Conservation (phyloP, 2,888 invertebrate species). For the Lycaena phlaeas region DNA sequence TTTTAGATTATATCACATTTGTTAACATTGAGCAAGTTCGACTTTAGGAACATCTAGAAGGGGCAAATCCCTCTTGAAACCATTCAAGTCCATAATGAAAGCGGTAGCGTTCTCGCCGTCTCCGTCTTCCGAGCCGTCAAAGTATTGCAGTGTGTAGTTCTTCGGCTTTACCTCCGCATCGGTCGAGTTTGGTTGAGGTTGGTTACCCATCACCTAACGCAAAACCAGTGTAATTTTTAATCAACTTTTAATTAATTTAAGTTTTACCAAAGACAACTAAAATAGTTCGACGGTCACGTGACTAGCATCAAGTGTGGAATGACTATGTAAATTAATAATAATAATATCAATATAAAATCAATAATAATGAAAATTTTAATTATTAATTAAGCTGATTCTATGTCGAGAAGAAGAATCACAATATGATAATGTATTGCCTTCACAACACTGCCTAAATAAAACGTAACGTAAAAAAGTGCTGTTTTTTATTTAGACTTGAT, state of each 20-base stretch:
- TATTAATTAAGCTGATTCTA: too few relatives aligned
- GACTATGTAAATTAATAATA: too few relatives aligned
- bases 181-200: conserved; percentile 24
- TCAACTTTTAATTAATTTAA: background rate
- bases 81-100: conserved; percentile 39
- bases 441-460: too few relatives aligned
- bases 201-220: conserved; percentile 49
- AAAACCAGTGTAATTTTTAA: background rate
- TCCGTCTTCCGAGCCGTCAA: conserved; percentile 34
- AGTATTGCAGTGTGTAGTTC: conserved; percentile 34
- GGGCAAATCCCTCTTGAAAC: conserved; percentile 36
- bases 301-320: too few relatives aligned
- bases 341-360: too few relatives aligned
- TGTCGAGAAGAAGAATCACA: too few relatives aligned
- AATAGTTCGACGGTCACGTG: too few relatives aligned
- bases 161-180: conserved; percentile 19
- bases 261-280: background rate
- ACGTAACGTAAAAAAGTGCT: too few relatives aligned
- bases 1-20: background rate
- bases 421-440: too few relatives aligned
- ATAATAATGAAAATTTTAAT: too few relatives aligned
- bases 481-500: too few relatives aligned
- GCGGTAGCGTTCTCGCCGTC: conserved; percentile 33
- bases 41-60: conserved; percentile 35
- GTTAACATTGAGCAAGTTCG: conserved; percentile 39